phyloP scores from a whole-genome alignment of 2,113 vertebrate genomes.

The Alectura lathami region DNA sequence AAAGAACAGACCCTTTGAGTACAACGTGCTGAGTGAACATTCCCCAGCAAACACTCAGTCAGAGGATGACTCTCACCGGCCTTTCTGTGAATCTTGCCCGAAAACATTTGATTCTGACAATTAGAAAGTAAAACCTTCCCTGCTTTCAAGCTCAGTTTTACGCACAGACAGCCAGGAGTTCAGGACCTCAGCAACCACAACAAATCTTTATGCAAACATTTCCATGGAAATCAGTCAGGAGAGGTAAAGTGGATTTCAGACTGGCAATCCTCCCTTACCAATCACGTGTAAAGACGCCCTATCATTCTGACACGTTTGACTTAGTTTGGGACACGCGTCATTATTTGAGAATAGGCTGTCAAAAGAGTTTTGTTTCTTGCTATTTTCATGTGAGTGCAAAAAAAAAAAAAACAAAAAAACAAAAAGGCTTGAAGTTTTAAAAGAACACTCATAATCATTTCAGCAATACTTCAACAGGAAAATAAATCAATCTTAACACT shows the following conservation, averaged over 20 bases:
- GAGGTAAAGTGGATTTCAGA: neutral
- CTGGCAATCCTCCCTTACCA: neutral
- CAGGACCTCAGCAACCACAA: neutral
- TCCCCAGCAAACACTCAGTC: neutral
- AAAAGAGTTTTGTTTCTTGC: neutral
- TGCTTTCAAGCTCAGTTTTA: neutral
- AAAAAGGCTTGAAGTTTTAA: neutral
- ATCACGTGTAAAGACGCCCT: fast-evolving
- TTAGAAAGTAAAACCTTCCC: neutral
- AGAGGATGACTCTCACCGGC: neutral
- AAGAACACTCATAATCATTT: neutral
- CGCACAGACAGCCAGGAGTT: neutral
- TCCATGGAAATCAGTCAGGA: neutral
- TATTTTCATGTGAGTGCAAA: neutral
- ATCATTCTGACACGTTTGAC: neutral
- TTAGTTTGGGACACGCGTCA: neutral
- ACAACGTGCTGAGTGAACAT: neutral
- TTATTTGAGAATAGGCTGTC: neutral
- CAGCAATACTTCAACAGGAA: neutral
- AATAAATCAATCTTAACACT: neutral
- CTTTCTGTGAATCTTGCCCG: neutral
- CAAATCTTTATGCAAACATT: neutral
- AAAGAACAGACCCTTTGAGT: neutral
- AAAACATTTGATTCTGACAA: neutral
- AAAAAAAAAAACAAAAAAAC: neutral